Conservation (phyloP, 2,797 vertebrate genomes). For the Xenentodon cancila region DNA sequence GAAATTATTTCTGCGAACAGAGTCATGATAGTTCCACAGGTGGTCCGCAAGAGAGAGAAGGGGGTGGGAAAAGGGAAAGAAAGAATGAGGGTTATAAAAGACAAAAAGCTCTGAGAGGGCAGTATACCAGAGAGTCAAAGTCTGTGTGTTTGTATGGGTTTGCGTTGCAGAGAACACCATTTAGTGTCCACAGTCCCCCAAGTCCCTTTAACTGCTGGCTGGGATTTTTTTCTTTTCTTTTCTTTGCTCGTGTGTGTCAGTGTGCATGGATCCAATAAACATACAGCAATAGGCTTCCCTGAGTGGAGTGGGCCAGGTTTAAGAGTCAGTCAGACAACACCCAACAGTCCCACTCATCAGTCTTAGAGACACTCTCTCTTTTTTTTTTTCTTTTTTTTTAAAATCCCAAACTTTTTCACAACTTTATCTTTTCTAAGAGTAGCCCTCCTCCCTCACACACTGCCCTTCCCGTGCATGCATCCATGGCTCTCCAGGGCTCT, state of each 20-base stretch:
- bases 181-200: conserved; percentile 26
- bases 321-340: conserved; percentile 53
- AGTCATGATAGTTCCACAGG: conserved; percentile 54
- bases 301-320: conserved; percentile 74
- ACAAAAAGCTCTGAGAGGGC: conserved; percentile 52
- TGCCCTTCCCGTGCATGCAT: conserved; percentile 8
- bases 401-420: not conserved
- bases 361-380: conserved; percentile 23
- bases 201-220: conserved; percentile 49
- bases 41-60: conserved; percentile 57
- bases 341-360: conserved; percentile 52
- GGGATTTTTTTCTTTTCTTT: not conserved
- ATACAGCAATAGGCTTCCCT: conserved; percentile 76
- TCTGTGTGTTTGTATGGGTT: conserved; percentile 25
- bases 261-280: conserved; percentile 62
- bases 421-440: no score
- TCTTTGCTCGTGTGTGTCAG: conserved; percentile 24
- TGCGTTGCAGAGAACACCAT: conserved; percentile 23
- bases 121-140: conserved; percentile 43
- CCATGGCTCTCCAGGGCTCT: conserved; percentile 39
- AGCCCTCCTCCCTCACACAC: conserved; percentile 15
- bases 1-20: conserved; percentile 41
- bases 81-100: conserved; percentile 49
- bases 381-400: no score
- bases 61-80: conserved; percentile 48